phyloP scores from a whole-genome alignment of 1,140 invertebrate genomes.

The Scaptomyza hsui region DNA sequence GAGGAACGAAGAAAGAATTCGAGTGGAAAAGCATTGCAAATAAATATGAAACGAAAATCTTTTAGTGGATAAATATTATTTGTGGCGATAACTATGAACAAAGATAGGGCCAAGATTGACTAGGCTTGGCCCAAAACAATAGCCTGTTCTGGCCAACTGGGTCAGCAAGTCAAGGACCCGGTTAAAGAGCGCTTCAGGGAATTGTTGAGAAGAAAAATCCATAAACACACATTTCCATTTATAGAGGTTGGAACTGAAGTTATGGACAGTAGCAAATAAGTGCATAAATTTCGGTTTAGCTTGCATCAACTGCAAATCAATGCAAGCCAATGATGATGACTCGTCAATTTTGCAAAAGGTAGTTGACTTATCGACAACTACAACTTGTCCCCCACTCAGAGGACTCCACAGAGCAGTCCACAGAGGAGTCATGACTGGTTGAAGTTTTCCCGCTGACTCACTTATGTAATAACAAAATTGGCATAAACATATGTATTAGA shows the following conservation, averaged over 20 bases:
- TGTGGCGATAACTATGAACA: slow-evolving; percentile 48
- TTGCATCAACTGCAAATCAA: slow-evolving; percentile 61
- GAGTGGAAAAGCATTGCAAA: slow-evolving; percentile 73
- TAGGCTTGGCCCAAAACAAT: slow-evolving; percentile 40
- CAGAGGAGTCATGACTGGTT: slow-evolving; percentile 11
- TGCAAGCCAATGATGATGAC: slow-evolving; percentile 71
- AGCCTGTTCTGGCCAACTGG: slow-evolving; percentile 52
- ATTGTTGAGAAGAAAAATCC: slow-evolving; percentile 12
- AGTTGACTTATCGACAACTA: slow-evolving; percentile 52
- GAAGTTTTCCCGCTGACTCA: slow-evolving; percentile 65
- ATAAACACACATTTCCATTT: slow-evolving; percentile 41
- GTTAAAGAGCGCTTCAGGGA: slow-evolving; percentile 60
- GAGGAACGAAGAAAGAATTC: slow-evolving; percentile 42
- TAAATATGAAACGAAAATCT: slow-evolving; percentile 57
- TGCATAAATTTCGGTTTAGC: slow-evolving; percentile 56
- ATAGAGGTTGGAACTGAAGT: slow-evolving; percentile 29
- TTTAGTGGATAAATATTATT: slow-evolving; percentile 62
- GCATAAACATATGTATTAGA: slow-evolving; percentile 80
- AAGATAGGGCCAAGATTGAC: not conserved
- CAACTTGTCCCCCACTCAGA: slow-evolving; percentile 5
- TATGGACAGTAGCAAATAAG: slow-evolving; percentile 75
- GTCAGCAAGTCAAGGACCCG: slow-evolving; percentile 79
- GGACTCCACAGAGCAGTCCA: too few relatives aligned
- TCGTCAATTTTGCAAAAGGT: slow-evolving; percentile 28
- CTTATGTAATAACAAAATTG: slow-evolving; percentile 80